Base-by-base conservation (phyloP, 1,140 invertebrate genomes). In the Eriocheir sinensis region DNA sequence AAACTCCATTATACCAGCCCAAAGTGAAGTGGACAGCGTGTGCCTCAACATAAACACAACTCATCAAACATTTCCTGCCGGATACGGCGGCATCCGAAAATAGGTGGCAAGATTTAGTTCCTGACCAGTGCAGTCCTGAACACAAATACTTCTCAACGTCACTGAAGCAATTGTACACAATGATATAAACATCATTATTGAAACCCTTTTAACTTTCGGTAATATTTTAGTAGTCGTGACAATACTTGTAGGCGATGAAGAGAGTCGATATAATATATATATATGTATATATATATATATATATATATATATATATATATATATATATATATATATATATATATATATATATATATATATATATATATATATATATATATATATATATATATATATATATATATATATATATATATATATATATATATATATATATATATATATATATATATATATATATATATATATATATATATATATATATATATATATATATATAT, bases 381-480 rank as follows among this genome's bases (percentile, higher is more conserved):
- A 21, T 21, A 21, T 34, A 85, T 85, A 21, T 21, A 21, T 85
- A 85, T 85, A 21, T 21, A 21, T 85, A 85, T 85, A 21, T 21
- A 21, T 85, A 21, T 21, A 21, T 34, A 85, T 85, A 15, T 12
- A 15, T 32, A 85, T 34, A 15, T 21, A 85, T 34, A 21, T 85
- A 85, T 85, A 21, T 21, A 21, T 85, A 85, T 85, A 85, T 85
- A 85, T 21, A 85, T 85, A 85, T 85, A 85, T 85, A 85, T 85
- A 85, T 85, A 85, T 85, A 85, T 85, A 85, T 85, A 85, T 85
- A 85, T 85, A 85, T 34, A 85, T 85, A 85, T 85, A 34, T 85
- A 85, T 85, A 85, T 85, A 85, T 85, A 85, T 85, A 85, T 85
- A 85, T 34, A 85, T 85, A 85, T 85, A 85, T 85, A 85, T 85